These are phyloP conservation scores for Oligia latruncula DNA, from an alignment of 2,888 invertebrate species.

Conservation along the genomic window DNA sequence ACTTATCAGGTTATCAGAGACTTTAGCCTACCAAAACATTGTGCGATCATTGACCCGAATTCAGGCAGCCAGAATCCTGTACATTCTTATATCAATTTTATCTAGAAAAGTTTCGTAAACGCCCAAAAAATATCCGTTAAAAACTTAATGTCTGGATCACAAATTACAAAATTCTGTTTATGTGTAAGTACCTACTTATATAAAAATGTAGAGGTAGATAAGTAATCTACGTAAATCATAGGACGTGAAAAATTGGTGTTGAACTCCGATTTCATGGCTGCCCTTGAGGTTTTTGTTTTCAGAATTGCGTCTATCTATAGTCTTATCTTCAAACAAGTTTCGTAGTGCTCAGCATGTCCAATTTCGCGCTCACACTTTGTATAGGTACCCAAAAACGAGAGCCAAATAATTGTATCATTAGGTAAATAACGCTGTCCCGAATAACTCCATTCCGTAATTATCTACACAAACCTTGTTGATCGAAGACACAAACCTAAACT, in stretches of 20 bases:
- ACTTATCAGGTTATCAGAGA: neutral
- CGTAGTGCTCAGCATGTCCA: neutral
- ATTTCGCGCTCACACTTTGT: neutral
- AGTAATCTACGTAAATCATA: neutral
- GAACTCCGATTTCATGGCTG: neutral
- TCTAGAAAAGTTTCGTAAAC: neutral
- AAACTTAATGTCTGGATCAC: neutral
- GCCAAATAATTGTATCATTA: neutral
- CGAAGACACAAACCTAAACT: neutral
- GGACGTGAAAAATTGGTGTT: neutral
- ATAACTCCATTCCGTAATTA: neutral
- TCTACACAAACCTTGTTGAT: neutral
- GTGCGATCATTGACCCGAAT: constrained; percentile 31
- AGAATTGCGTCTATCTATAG: neutral
- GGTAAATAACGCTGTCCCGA: too few species aligned
- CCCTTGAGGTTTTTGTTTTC: neutral
- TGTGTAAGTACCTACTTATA: too few species aligned
- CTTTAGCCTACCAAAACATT: constrained; percentile 34
- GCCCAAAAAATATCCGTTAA: neutral
- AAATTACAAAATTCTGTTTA: neutral
- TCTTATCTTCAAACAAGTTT: neutral
- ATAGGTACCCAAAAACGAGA: neutral
- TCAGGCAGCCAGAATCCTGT: neutral
- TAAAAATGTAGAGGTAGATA: neutral
- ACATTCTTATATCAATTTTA: constrained; percentile 1